Evolutionary conservation across 30 jellyfish, hydroid and myxozoan species (phyloP).

Genomic region (Aurelia sp.): DNA sequence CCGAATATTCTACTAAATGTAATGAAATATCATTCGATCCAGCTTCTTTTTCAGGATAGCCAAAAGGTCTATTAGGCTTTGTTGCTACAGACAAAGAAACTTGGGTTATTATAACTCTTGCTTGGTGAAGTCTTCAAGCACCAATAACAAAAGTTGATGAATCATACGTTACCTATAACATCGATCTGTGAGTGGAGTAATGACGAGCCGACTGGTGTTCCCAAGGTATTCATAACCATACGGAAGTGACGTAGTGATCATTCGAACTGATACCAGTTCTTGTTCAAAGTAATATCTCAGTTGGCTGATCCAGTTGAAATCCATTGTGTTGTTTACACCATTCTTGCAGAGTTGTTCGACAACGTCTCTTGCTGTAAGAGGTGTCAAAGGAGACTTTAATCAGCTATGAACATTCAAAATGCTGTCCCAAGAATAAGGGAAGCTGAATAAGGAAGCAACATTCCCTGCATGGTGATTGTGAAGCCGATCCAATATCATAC

Average conservation of each 20-base stretch:
- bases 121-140: too few relatives aligned
- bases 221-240: slow-evolving; percentile 59
- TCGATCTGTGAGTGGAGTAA: slow-evolving; percentile 59
- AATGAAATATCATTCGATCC: too few relatives aligned
- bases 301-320: slow-evolving; percentile 67
- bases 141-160: too few relatives aligned
- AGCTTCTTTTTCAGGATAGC: too few relatives aligned
- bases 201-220: slow-evolving; percentile 50
- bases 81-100: too few relatives aligned
- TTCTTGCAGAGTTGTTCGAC: slow-evolving; percentile 51
- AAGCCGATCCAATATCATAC: too few relatives aligned
- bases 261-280: slow-evolving; percentile 19
- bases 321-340: slow-evolving; percentile 45
- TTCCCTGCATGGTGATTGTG: neutral
- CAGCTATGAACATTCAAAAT: neutral
- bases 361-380: slow-evolving; percentile 50
- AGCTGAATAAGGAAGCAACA: too few relatives aligned
- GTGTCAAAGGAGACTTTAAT: neutral
- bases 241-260: slow-evolving; percentile 39
- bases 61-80: too few relatives aligned
- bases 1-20: too few relatives aligned
- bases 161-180: slow-evolving; percentile 26
- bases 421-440: neutral
- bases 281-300: slow-evolving; percentile 39
- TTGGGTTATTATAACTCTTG: too few relatives aligned